Percentiles rank a stretch among this genome's conserved stretches.
Conservation (phyloP, 2,888 invertebrate species). For the Cephus rjabovi region DNA sequence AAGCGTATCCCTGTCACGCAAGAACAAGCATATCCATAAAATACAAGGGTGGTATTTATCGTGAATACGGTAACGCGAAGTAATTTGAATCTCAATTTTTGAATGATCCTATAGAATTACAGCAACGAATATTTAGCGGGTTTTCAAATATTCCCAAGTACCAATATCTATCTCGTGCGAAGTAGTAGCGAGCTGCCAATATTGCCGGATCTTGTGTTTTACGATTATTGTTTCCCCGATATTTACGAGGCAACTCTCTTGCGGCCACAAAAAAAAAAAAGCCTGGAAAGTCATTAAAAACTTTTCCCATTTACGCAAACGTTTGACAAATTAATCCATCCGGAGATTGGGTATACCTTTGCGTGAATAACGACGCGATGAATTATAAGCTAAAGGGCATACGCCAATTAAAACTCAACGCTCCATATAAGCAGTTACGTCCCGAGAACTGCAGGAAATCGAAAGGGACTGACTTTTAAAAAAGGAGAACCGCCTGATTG, state of each 20-base stretch:
- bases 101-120: not conserved
- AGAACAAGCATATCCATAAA: not conserved
- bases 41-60: not conserved
- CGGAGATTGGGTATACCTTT: not conserved
- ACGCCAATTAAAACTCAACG: no score
- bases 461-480: not conserved
- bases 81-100: not conserved
- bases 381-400: no score
- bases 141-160: not conserved
- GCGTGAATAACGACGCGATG: not conserved
- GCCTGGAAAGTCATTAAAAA: not conserved
- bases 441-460: not conserved
- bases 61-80: not conserved
- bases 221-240: slow-evolving; percentile 13
- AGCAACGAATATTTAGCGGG: not conserved
- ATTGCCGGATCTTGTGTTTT: slow-evolving; percentile 11
- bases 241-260: slow-evolving; percentile 4
- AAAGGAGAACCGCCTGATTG: not conserved
- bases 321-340: slow-evolving; percentile 6
- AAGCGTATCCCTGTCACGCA: not conserved
- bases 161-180: not conserved
- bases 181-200: slow-evolving; percentile 1
- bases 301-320: not conserved
- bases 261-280: not conserved
- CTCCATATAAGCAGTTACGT: not conserved